Conservation (phyloP, 1,140 invertebrate genomes). For the Pantala flavescens region DNA sequence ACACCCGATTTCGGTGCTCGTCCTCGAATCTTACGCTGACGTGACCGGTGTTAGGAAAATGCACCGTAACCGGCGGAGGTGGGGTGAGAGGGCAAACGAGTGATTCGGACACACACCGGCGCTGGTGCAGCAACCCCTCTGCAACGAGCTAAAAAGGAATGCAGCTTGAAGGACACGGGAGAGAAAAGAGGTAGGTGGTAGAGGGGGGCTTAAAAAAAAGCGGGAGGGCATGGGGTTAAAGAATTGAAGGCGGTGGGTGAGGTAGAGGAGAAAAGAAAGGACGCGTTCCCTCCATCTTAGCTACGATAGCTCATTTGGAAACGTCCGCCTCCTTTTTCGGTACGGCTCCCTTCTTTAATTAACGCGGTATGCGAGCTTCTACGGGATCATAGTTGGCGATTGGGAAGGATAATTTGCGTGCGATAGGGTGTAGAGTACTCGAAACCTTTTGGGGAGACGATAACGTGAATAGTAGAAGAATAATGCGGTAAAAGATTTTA, state of each 20-base stretch:
- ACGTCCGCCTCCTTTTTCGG: too few relatives aligned
- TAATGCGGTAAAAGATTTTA: too few relatives aligned
- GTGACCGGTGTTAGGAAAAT: too few relatives aligned
- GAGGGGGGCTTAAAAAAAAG: background rate
- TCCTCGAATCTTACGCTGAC: too few relatives aligned
- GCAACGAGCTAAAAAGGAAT: background rate
- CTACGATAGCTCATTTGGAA: background rate
- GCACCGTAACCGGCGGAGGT: background rate
- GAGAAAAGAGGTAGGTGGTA: background rate
- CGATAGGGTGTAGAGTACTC: too few relatives aligned
- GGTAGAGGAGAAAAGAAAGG: background rate
- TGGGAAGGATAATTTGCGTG: background rate
- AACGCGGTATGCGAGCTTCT: too few relatives aligned
- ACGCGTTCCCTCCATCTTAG: background rate
- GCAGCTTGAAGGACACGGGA: slow-evolving; percentile 1
- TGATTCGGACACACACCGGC: background rate
- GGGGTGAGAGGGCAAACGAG: background rate
- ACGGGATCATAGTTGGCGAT: background rate
- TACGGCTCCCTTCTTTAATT: too few relatives aligned
- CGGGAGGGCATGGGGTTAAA: background rate
- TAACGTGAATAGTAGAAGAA: too few relatives aligned
- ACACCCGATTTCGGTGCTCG: too few relatives aligned
- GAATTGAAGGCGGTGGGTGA: background rate
- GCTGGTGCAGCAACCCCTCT: background rate
- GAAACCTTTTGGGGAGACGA: too few relatives aligned